These are phyloP conservation scores for Bovichtus diacanthus DNA, from an alignment of 2,797 vertebrate species.

Conservation along the genomic window DNA sequence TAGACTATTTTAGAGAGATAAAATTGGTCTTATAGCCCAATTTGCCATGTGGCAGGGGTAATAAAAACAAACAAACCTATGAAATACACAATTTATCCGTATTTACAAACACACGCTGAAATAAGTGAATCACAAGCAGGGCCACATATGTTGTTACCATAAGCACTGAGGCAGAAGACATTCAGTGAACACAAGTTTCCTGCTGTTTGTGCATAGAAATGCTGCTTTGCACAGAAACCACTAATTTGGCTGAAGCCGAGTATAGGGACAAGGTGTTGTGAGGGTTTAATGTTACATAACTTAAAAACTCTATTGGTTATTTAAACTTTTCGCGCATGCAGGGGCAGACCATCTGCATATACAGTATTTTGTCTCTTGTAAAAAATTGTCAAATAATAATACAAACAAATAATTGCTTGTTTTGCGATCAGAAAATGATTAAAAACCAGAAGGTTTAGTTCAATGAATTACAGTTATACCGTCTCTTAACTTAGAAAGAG, in stretches of 20 bases:
- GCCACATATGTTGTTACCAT: slow-evolving; percentile 57
- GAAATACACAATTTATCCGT: slow-evolving; percentile 3
- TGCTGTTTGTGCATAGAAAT: slow-evolving; percentile 4
- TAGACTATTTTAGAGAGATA: neutral
- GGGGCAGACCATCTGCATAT: neutral
- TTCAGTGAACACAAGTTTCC: slow-evolving; percentile 12
- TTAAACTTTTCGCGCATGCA: neutral
- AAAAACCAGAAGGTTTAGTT: neutral
- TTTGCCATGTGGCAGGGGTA: slow-evolving; percentile 26
- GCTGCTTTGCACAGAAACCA: slow-evolving; percentile 13
- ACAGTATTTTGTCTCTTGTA: neutral
- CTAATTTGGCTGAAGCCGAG: neutral
- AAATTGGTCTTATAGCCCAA: slow-evolving; percentile 30
- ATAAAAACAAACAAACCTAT: slow-evolving; percentile 31
- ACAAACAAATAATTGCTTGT: too few relatives aligned
- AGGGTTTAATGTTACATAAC: slow-evolving; percentile 25
- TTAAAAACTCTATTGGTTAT: neutral
- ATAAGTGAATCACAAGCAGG: slow-evolving; percentile 43
- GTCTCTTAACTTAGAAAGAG: too few relatives aligned
- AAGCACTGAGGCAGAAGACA: slow-evolving; percentile 52
- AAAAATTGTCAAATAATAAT: too few relatives aligned
- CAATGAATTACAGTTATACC: neutral
- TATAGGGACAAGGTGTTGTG: neutral
- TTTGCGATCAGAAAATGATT: neutral
- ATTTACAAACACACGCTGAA: slow-evolving; percentile 54